Evolutionary conservation across 2,888 invertebrate genomes (phyloP).

Genomic region (Ganaspis brasiliensis): DNA sequence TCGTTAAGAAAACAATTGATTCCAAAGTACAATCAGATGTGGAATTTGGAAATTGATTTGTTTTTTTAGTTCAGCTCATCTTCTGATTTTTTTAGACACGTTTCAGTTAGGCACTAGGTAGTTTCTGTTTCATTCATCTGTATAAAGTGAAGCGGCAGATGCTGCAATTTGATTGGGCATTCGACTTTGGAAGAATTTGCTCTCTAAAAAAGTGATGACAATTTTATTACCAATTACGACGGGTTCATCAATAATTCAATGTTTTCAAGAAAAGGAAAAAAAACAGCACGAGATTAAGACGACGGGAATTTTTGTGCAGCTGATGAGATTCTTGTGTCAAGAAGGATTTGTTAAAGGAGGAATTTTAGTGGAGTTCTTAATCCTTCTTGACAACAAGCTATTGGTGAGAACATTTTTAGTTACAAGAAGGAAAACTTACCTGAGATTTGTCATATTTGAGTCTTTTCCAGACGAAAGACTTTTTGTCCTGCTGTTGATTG

Average conservation of each 20-base stretch:
- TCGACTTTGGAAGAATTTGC: conserved; percentile 70
- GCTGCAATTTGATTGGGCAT: conserved; percentile 76
- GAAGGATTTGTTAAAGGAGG: conserved; percentile 45
- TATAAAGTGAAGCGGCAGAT: conserved; percentile 74
- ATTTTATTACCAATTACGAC: conserved; percentile 29
- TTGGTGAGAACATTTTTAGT: conserved; percentile 15
- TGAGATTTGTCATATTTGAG: conserved; percentile 91
- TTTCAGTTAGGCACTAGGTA: conserved; percentile 65
- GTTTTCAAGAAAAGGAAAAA: conserved; percentile 65
- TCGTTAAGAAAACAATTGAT: conserved; percentile 55
- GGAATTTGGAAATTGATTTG: conserved; percentile 25
- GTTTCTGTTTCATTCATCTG: conserved; percentile 76
- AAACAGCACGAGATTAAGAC: conserved; percentile 65
- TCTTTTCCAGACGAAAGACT: conserved; percentile 86
- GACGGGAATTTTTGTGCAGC: conserved; percentile 54
- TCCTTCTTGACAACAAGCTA: conserved; percentile 10
- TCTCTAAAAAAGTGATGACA: conserved; percentile 58
- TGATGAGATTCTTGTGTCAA: conserved; percentile 51
- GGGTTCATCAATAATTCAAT: conserved; percentile 73
- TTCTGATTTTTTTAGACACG: conserved; percentile 38
- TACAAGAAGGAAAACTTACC: conserved; percentile 81
- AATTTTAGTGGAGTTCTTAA: neutral
- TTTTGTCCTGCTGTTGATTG: conserved; percentile 80
- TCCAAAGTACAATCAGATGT: conserved; percentile 45
- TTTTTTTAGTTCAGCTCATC: conserved; percentile 23